Evolutionary conservation across 2,797 vertebrate genomes (phyloP), one percentile per base, ranked within the genome.

Genomic region (Chelmon rostratus): DNA sequence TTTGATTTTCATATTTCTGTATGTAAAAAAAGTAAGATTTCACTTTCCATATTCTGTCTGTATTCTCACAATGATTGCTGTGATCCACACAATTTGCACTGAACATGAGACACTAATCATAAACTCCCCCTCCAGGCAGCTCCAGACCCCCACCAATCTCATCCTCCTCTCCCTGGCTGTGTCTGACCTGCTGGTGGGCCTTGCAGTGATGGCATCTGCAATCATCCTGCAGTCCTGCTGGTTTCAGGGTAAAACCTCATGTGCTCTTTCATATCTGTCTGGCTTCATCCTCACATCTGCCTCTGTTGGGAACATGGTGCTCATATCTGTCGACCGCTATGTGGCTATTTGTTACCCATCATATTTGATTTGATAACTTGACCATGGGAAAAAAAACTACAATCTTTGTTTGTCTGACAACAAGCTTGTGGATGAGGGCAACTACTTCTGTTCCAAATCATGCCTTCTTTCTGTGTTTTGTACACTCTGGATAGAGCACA

Each of bases 181-280:
- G 78, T 91, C 92, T 0, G 94, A 96, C 70, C 90, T 96, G 56
- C 88, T 95, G 0, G 65, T 95, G 62, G 93, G 92, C 1, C 86
- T 94, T 54, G 9, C 90, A 37, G 62, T 95, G 73, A 94, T 93
- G 95, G 94, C 94, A 0, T 78, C 79, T 0, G 83, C 83, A 79
- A 49, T 94, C 67, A 74, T 86, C 0, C 78, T 93, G 69, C 88
- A 94, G 62, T 93, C 79, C 10, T 94, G 92, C 68, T 94, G 28
- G 28, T 31, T 28, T 3, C 28, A 31, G 28, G 28, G 28, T 31
- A 31, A 31, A 31, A 31, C 31, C 0, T 86, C 92, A 57, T 94
- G 93, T 71, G 88, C 88, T 74, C 15, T 93, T 54, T 89, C 81
- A 23, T 83, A 86, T 37, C 85, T 91, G 12, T 75, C 93, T 6